Evolutionary conservation across 1,140 invertebrate genomes (phyloP).

Genomic region (Euglossa dilemma): DNA sequence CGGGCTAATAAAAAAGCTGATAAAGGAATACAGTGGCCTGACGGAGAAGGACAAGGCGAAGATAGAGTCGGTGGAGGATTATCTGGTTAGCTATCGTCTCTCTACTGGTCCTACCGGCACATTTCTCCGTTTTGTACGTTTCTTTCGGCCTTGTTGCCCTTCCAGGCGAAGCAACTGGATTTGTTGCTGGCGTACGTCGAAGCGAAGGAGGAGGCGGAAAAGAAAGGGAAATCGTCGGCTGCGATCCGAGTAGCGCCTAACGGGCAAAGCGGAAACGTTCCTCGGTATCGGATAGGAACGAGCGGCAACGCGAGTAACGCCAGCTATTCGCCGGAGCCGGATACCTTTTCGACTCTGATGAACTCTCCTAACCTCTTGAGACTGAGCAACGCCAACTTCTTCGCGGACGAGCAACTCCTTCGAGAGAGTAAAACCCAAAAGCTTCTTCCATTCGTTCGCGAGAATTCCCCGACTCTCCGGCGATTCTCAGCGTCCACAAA

Average conservation of each 20-base stretch:
- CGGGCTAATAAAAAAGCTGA: conserved; percentile 60
- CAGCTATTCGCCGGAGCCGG: background rate
- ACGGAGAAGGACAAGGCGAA: conserved; percentile 64
- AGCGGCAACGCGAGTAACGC: conserved; percentile 38
- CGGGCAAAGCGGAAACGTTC: background rate
- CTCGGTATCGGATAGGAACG: conserved; percentile 33
- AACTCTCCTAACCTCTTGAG: conserved; percentile 1
- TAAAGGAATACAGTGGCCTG: conserved; percentile 66
- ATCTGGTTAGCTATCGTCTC: conserved; percentile 61
- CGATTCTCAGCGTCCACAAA: background rate
- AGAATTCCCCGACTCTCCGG: background rate
- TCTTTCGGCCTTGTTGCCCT: background rate
- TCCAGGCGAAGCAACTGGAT: conserved; percentile 59
- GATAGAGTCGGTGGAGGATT: conserved; percentile 67
- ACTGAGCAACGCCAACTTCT: background rate
- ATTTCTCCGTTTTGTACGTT: background rate
- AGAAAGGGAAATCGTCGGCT: conserved; percentile 7
- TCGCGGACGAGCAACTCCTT: background rate
- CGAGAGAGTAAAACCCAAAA: conserved; percentile 1
- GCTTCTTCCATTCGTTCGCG: background rate
- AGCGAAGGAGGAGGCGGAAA: conserved; percentile 46
- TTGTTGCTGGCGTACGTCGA: conserved; percentile 62
- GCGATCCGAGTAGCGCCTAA: background rate
- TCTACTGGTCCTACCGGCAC: background rate
- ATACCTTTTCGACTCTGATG: conserved; percentile 1